A percentile compares a stretch with the other conserved stretches of the same genome.
Evolutionary conservation across 2,113 vertebrate species (phyloP).

Genomic region (Pongo abelii): DNA sequence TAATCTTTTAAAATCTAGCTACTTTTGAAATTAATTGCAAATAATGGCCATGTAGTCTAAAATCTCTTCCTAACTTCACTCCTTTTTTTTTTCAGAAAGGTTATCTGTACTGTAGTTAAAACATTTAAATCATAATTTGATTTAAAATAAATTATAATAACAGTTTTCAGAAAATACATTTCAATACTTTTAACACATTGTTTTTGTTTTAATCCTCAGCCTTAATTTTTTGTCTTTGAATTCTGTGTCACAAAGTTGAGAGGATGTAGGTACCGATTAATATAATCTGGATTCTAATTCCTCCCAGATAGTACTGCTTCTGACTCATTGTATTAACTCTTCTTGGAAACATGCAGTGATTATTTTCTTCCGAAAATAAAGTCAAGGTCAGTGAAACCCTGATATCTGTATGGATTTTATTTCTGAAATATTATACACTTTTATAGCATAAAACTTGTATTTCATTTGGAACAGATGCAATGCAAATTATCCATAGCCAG

Average conservation of each 20-base stretch:
- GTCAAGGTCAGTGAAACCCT: slow-evolving; percentile 67
- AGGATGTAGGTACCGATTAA: slow-evolving; percentile 73
- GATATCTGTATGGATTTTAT: slow-evolving; percentile 15
- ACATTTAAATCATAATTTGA: not conserved
- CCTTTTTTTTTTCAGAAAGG: not conserved
- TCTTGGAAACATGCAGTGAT: slow-evolving; percentile 75
- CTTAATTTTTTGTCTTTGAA: slow-evolving; percentile 73
- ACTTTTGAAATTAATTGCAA: not conserved
- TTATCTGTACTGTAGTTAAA: not conserved
- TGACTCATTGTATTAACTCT: slow-evolving; percentile 73
- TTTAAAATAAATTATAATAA: slow-evolving; percentile 35
- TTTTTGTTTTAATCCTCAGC: slow-evolving; percentile 46
- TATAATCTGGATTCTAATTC: slow-evolving; percentile 77
- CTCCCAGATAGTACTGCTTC: slow-evolving; percentile 56
- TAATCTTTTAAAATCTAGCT: not conserved
- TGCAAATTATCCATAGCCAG: not conserved
- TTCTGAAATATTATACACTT: slow-evolving; percentile 34
- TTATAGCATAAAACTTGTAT: not conserved
- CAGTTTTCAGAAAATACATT: not conserved
- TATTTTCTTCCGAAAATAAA: slow-evolving; percentile 67
- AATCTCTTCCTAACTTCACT: not conserved
- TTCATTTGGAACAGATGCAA: not conserved
- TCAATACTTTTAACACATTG: not conserved
- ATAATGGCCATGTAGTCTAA: not conserved
- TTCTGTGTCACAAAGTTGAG: slow-evolving; percentile 69